Evolutionary conservation across 2,113 vertebrate species (phyloP).

Genomic region (Ochotona curzoniae): DNA sequence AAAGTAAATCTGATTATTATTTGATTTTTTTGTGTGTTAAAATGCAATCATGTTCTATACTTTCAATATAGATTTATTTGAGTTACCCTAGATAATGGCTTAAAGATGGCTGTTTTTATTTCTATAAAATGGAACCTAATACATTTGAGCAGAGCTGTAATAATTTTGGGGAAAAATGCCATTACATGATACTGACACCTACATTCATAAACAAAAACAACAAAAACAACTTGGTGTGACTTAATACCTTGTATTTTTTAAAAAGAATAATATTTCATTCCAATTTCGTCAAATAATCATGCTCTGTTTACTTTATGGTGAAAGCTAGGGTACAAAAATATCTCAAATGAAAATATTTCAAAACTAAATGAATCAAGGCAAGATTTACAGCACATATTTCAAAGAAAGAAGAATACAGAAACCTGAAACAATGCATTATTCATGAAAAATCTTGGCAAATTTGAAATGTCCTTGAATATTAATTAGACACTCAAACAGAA

Average conservation of each 20-base stretch:
- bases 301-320: not conserved
- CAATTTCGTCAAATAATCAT: constrained; percentile 65
- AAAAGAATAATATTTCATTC: constrained; percentile 27
- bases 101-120: not conserved
- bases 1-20: not conserved
- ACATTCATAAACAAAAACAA: constrained; percentile 39
- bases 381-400: constrained; percentile 80
- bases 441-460: constrained; percentile 79
- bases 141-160: not conserved
- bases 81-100: not conserved
- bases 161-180: constrained; percentile 6
- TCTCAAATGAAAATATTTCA: constrained; percentile 73
- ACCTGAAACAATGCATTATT: constrained; percentile 85
- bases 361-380: constrained; percentile 73
- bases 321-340: constrained; percentile 63
- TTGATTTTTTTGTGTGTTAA: not conserved
- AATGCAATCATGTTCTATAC: not conserved
- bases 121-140: constrained; percentile 17
- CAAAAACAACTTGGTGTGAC: constrained; percentile 24
- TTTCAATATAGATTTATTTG: not conserved
- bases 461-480: constrained; percentile 84
- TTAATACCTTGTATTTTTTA: constrained; percentile 18
- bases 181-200: not conserved
- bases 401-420: constrained; percentile 80
- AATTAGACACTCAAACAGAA: constrained; percentile 75